Evolutionary conservation across 1,140 invertebrate species (phyloP), one percentile per base, ranked within the genome.

Genomic region (Microplitis demolitor): DNA sequence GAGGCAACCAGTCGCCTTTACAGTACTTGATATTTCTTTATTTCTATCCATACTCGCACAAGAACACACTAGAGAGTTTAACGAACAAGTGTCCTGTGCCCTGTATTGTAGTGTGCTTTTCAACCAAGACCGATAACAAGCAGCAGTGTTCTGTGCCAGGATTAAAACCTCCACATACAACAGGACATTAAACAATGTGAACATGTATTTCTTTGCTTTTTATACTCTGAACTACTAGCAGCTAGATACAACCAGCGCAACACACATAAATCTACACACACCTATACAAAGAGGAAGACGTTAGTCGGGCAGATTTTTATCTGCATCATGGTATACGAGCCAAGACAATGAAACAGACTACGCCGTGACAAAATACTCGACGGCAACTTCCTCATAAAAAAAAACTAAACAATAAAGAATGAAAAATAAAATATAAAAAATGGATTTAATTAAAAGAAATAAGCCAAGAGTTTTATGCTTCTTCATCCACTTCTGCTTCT

Each of bases 341-440:
- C 60, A 33, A 61, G 60, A 61, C 60, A 33, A 61, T 61, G 60
- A 33, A 33, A 61, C n/a, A 61, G 16, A 31, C 60, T 33, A 61
- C 16, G 6, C 16, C 11, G 60, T 31, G 60, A 61, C 16, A 61
- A 61, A 61, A 61, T 61, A 31, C 24, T 58, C 54, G n/a, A 9
- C 11, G 6, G 45, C 45, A 51, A 51, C 45, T 56, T 56, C 53
- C 53, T 56, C n/a, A 24, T 56, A 56, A 56, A 56, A 24, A 24
- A 24, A 56, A 5, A 9, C n/a, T 5, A n/a, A 56, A 13, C 4
- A 24, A n/a, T 6, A n/a, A 24, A 56, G 9, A n/a, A 13, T 16
- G 53, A 14, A 24, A 56, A 13, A 13, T 14, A 24, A 13, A 56
- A 24, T 56, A 5, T 24, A 56, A 24, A 56, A 24, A 56, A 24